A percentile compares a stretch with the other conserved stretches of the same genome.
phyloP scores from a whole-genome alignment of 2,888 invertebrate genomes.

The Drosophila anomelani region DNA sequence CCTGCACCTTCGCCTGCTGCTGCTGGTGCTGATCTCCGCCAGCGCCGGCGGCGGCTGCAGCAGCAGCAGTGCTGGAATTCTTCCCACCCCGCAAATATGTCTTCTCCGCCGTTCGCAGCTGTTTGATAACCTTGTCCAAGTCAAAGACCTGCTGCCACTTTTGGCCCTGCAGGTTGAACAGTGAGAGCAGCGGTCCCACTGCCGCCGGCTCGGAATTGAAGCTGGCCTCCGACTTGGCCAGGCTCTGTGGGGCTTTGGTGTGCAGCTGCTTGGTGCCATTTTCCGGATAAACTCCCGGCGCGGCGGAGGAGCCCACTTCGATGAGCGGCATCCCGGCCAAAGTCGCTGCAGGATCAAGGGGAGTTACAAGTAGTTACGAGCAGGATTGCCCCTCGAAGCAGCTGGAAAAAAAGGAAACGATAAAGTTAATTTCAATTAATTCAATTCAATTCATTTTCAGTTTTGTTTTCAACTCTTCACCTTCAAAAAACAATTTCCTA shows the following conservation, averaged over 20 bases:
- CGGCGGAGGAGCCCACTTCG: slow-evolving; percentile 59
- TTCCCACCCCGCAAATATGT: slow-evolving; percentile 64
- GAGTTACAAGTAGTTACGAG: slow-evolving; percentile 34
- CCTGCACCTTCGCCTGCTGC: slow-evolving; percentile 64
- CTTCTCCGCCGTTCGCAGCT: slow-evolving; percentile 78
- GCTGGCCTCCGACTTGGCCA: slow-evolving; percentile 50
- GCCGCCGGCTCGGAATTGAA: slow-evolving; percentile 15
- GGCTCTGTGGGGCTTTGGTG: slow-evolving; percentile 35
- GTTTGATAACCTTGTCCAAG: slow-evolving; percentile 80
- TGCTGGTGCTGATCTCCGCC: slow-evolving; percentile 20
- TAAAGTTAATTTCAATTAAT: not conserved
- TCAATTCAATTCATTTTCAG: not conserved
- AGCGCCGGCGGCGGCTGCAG: slow-evolving; percentile 6
- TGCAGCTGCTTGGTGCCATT: slow-evolving; percentile 44
- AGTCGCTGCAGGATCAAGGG: slow-evolving; percentile 17
- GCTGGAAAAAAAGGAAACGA: slow-evolving; percentile 25
- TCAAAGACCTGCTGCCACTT: slow-evolving; percentile 82
- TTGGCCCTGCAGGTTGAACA: slow-evolving; percentile 71
- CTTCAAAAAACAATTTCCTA: not conserved
- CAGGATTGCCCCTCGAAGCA: slow-evolving; percentile 48
- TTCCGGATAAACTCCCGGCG: slow-evolving; percentile 55
- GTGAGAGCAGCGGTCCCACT: slow-evolving; percentile 18
- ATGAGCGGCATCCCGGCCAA: slow-evolving; percentile 63
- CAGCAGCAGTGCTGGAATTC: slow-evolving; percentile 14
- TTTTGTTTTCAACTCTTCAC: not conserved